A percentile compares a stretch with the other conserved stretches of the same genome.
phyloP scores from a whole-genome alignment of 2,888 invertebrate species.

The Acronicta psi region DNA sequence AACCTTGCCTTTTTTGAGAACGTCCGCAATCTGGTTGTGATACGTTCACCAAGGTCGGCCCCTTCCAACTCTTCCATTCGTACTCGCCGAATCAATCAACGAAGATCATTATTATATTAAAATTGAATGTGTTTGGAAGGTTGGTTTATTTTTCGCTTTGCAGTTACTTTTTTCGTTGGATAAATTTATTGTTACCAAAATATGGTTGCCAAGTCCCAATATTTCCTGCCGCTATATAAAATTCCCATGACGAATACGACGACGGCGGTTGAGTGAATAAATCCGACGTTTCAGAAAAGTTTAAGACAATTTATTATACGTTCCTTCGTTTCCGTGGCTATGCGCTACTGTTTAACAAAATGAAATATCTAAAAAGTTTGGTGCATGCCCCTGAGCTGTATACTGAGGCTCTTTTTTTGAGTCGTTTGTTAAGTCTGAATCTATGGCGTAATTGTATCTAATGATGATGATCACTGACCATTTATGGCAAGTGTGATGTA shows the following conservation, averaged over 20 bases:
- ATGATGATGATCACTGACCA: too few relatives aligned
- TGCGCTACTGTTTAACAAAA: slow-evolving; percentile 70
- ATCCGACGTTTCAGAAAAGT: slow-evolving; percentile 64
- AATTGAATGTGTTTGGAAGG: too few relatives aligned
- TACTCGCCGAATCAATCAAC: too few relatives aligned
- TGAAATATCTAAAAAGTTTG: slow-evolving; percentile 66
- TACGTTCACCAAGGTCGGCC: too few relatives aligned
- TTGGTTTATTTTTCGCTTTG: too few relatives aligned
- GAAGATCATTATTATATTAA: too few relatives aligned
- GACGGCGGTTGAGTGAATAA: slow-evolving; percentile 62
- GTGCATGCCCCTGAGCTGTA: slow-evolving; percentile 24
- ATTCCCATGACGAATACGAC: slow-evolving; percentile 56
- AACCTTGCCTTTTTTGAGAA: too few relatives aligned
- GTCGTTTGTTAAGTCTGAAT: slow-evolving; percentile 8
- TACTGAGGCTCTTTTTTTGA: slow-evolving; percentile 32
- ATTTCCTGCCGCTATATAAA: slow-evolving; percentile 49
- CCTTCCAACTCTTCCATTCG: too few relatives aligned
- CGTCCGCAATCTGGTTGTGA: too few relatives aligned
- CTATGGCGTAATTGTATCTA: not conserved
- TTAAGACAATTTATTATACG: slow-evolving; percentile 73
- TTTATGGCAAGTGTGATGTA: too few relatives aligned
- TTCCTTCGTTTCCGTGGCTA: slow-evolving; percentile 66
- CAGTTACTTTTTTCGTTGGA: too few relatives aligned
- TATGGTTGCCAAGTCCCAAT: slow-evolving; percentile 35
- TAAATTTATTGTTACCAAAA: too few relatives aligned